These are phyloP conservation scores for Bergia puertoricense DNA, from an alignment of 92 coral and sea anemone species.

Conservation along the genomic window DNA sequence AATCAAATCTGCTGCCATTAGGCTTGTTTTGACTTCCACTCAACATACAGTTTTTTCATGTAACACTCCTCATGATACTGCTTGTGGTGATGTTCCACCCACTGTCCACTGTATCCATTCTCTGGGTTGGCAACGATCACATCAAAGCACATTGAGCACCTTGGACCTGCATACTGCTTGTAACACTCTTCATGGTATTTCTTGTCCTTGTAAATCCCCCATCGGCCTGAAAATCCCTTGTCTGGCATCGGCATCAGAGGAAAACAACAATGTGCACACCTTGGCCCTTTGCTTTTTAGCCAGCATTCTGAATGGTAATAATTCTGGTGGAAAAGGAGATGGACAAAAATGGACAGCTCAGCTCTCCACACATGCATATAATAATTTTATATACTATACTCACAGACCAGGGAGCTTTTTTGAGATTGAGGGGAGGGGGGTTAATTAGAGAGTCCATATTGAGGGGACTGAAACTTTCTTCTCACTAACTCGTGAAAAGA, in stretches of 20 bases:
- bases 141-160: constrained; percentile 93
- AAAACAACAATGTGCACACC: constrained; percentile 97
- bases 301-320: constrained; percentile 91
- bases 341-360: not conserved
- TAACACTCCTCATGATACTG: constrained; percentile 93
- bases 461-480: no score
- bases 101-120: constrained; percentile 82
- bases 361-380: not conserved
- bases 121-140: constrained; percentile 85
- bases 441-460: no score
- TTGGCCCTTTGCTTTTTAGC: constrained; percentile 90
- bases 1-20: not conserved
- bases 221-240: constrained; percentile 86
- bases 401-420: no score
- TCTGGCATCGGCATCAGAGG: constrained; percentile 85
- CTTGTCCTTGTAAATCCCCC: constrained; percentile 87
- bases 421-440: no score
- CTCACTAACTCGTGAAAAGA: no score
- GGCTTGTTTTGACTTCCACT: constrained; percentile 76
- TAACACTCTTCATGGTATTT: constrained; percentile 97
- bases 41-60: constrained; percentile 73
- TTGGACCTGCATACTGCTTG: constrained; percentile 89
- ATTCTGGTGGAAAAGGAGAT: constrained; percentile 22
- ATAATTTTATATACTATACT: no score
- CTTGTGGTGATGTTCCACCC: constrained; percentile 74